Evolutionary conservation across 2,797 vertebrate genomes (phyloP), one percentile per base, ranked within the genome.

Genomic region (Pipistrellus pipistrellus): DNA sequence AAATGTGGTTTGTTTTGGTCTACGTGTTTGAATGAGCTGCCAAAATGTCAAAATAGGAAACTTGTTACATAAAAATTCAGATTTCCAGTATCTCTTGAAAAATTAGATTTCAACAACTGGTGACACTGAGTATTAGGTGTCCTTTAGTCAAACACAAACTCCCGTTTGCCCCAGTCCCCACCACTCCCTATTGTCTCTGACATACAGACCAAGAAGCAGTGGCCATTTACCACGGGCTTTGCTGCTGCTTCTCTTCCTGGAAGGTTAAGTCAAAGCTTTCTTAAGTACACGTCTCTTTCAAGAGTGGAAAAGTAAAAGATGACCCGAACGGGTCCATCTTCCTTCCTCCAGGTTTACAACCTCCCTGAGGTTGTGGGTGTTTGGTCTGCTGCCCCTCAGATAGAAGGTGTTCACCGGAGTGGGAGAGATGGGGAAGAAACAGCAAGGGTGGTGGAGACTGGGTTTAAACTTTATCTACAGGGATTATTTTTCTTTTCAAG

Each of bases 61-160:
- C 13, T 21, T 66, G 55, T 18, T 18, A 35, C 14, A 75, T 20
- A 75, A 87, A 89, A 75, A 48, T n/a, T 57, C 48, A 77, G 25
- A 81, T 92, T 25, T 53, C 82, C 30, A 48, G n/a, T 4, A 64
- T 71, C 41, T 90, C 78, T 90, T 72, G 41, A 90, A 94, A 48
- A 48, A 20, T 72, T 8, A 78, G 44, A 18, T 53, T 73, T n/a
- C 57, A n/a, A 13, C 27, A 35, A 3, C 2, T 9, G n/a, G 20
- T 7, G 11, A 68, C 57, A 23, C 27, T 8, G 21, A 81, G 53
- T 13, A n/a, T 20, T 44, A 80, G 32, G 13, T 30, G 53, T 4
- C 81, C 32, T 71, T 82, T 38, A n/a, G 64, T 51, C 80, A 86
- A 55, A 87, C 25, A 30, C 46, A 55, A 48, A 15, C 20, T 38